Base-by-base conservation (phyloP, 2,797 vertebrate genomes). In the Enteromius trimaculatus region DNA sequence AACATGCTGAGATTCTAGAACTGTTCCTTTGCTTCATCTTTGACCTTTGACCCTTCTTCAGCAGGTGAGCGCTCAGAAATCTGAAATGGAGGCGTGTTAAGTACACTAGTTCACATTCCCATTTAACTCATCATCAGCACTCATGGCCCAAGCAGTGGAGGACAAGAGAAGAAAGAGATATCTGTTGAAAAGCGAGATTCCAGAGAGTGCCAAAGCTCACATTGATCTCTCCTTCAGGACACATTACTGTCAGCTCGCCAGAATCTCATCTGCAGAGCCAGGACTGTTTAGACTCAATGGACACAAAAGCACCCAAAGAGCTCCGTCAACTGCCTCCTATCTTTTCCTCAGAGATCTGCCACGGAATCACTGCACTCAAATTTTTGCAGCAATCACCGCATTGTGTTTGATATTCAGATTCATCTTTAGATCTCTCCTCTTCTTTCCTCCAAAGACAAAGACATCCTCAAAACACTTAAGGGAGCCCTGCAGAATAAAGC, bases 1-100 rank as follows among this genome's bases (percentile, higher is more conserved):
- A 91, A 89, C 88, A 91, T 89, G 83, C 90, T 80, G 84, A 86
- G 86, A 90, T 90, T 90, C 76, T 37, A 71, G 81, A 49, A 77
- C 79, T 79, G 72, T 87, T 65, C 90, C 17, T 90, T 87, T 84
- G 65, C 82, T 87, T 84, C 86, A 75, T 34, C 84, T 88, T 74
- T 87, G 81, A 29, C 7, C 58, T 82, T 78, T 55, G 14, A 65
- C 58, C 85, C 88, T 90, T 17, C 4, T 80, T 37, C 19, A 58
- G 58, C 34, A 74, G 10, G 3, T 51, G 29, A 76, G 34, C 70
- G 21, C 23, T 79, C 85, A 60, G 31, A 87, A 71, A 31, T 26
- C 39, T 62, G 14, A 47, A 62, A 60, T 64, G 29, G 58, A 39
- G 31, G 31, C 29, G 1, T 74, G 42, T 49, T 74, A 26, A 65